Base-by-base conservation (phyloP, 2,888 invertebrate species). In the Lithosia quadra region DNA sequence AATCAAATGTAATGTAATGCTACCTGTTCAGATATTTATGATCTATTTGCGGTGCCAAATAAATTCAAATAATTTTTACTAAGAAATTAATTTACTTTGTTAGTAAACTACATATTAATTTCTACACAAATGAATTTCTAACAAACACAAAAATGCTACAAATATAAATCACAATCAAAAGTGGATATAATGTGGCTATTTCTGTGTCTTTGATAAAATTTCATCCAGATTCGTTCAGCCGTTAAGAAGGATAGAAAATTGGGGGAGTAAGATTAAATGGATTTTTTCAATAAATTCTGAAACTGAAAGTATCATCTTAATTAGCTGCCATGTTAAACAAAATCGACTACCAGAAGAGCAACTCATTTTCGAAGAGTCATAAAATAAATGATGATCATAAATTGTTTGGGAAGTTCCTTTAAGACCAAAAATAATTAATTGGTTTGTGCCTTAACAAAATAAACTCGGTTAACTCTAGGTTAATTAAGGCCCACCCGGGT, bases 361-460 rank as follows among this genome's bases (percentile, higher is more conserved):
- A 78, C 72, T 77, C 70, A 81, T 73, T 73, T 78, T 68, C 74
- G 65, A 80, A 77, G 63, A 77, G 70, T 79, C 75, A 75, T 80
- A 73, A 75, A 78, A 76, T 71, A 75, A 82, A 80, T 73, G 71
- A 64, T 66, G 60, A 72, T 73, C 68, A 75, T 82, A 78, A 81
- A 83, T 82, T 79, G 79, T 70, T 68, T 62, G 60, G 68, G 56
- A 82, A 80, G 77, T 78, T 79, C 80, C 72, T 80, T 76, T 79
- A 75, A 82, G 80, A 72, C 77, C 75, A 70, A 79, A 84, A 85
- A 85, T 85, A 86, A 86, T 86, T 86, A 85, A 86, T 86, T 83
- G 84, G 79, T 74, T 74, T 74, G 78, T 74, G 72, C 74, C 82
- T 83, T 82, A 83, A 84, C 85, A 85, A 82, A 85, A 85, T 84